Base-by-base conservation (phyloP, 92 coral and sea anemone genomes). In the Porites evermanni region DNA sequence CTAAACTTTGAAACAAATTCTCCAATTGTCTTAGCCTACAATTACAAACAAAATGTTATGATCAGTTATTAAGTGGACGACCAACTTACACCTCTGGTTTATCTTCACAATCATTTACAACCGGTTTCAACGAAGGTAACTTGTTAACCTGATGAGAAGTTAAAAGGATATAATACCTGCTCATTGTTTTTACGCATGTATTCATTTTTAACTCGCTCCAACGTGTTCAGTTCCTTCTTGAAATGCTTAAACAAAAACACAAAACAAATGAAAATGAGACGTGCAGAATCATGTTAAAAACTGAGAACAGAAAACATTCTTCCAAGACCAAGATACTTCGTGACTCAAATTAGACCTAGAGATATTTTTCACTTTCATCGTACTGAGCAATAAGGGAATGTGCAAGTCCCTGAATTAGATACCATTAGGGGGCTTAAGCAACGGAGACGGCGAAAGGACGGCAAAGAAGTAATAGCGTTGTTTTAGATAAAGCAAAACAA, bases 1-100 rank as follows among this genome's bases (percentile, higher is more conserved):
- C 90, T 88, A 44, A 93, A 85, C 79, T 95, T 93, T 54, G 98
- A 96, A 24, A 96, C 98, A 87, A 96, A 96, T 51, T 95, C 96
- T 21, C 88, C 96, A 53, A 96, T 95, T n/a, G 98, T 93, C 65
- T 83, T 90, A 13, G 99, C 90, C 99, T 96, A 75, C 44, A 72
- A 85, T 24, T 16, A 74, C 6, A 11, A 74, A 53, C 3, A 23
- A 38, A 38, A 38, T 38, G 6, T 38, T 38, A 4, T 38, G 47
- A 38, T 38, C 47, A 38, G 47, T 38, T 38, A 38, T 38, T 0
- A 38, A 38, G 47, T 38, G 47, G 47, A 38, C 47, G 47, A 38
- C 0, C 7, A 38, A 38, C 47, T 8, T 56, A 56, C 61, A 56
- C 12, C 14, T 11, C 0, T 13, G 60, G 14, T 54, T 10, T 54